A percentile compares a stretch with the other conserved stretches of the same genome.
Conservation (phyloP, 1,140 invertebrate species). For the Araneus ventricosus region DNA sequence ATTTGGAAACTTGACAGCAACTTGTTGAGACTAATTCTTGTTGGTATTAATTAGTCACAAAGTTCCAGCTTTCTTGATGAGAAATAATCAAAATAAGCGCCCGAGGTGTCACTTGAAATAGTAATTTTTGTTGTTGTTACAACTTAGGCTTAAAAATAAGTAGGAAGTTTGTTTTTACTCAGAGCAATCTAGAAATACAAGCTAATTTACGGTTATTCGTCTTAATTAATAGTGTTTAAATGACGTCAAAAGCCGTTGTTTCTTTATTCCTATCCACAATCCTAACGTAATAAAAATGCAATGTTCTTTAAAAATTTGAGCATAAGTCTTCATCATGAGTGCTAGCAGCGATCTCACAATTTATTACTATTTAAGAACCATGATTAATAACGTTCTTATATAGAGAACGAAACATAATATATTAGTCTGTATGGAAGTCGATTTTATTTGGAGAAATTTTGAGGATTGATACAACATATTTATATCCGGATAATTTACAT, state of each 20-base stretch:
- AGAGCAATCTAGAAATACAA: not conserved
- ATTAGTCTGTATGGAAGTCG: too few relatives aligned
- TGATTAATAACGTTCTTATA: too few relatives aligned
- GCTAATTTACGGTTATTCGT: not conserved
- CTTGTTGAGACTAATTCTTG: constrained; percentile 15
- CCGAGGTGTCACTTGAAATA: not conserved
- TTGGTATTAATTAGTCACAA: not conserved
- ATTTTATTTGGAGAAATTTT: too few relatives aligned
- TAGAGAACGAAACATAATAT: too few relatives aligned
- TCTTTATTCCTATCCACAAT: too few relatives aligned
- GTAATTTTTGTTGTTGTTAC: not conserved
- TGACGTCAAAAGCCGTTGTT: not conserved
- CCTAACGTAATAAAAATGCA: too few relatives aligned
- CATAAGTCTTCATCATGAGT: too few relatives aligned
- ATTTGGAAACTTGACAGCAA: constrained; percentile 48
- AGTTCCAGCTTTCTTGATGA: not conserved
- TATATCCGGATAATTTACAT: too few relatives aligned
- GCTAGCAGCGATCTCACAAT: too few relatives aligned
- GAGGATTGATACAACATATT: too few relatives aligned
- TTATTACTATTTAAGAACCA: too few relatives aligned
- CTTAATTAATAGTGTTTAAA: not conserved
- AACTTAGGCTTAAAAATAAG: not conserved
- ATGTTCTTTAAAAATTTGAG: too few relatives aligned
- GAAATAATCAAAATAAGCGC: not conserved
- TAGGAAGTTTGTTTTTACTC: not conserved